Base-by-base conservation (phyloP, 2,797 vertebrate species). In the Poecilia wingei region DNA sequence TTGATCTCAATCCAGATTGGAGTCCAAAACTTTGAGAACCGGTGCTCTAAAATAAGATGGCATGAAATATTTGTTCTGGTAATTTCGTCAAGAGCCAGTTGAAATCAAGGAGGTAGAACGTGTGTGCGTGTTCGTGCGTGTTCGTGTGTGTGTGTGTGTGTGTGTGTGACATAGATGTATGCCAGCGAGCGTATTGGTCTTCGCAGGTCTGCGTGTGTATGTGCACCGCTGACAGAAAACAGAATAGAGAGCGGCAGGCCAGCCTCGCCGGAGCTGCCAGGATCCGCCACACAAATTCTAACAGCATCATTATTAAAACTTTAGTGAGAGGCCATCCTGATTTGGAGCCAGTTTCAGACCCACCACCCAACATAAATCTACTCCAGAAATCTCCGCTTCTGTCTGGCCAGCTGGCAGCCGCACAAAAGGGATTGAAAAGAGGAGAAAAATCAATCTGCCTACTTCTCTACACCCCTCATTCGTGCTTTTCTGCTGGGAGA, bases 261-360 rank as follows among this genome's bases (percentile, higher is more conserved):
- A 95, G 93, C 92, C 88, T 46, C 77, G 82, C 80, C 75, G 77
- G 84, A 79, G 82, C 91, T 94, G 94, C 95, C 95, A 96, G 92
- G 88, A 91, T 94, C 86, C 87, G 80, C 84, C 86, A 66, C 86
- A 85, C 84, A 79, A 76, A 88, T 79, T 92, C 89, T 90, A 92
- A 93, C 88, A 92, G 91, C 82, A 75, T 89, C 82, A 83, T 95
- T 94, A 95, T 95, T 95, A 94, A 94, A 95, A 91, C 93, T 90
- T 84, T 93, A 92, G 92, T 82, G 81, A 89, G 90, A 92, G 93
- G 90, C 92, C 89, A 93, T 92, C 91, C 87, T 93, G 92, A 95
- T 92, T 93, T 94, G 94, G 91, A 94, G 89, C 87, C 95, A 94
- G 86, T 93, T 93, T 68, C 90, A 91, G 93, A 91, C 90, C 91